Conservation (phyloP, 53 echinoderm and acorn worm genomes). For the Mesocentrotus franciscanus region DNA sequence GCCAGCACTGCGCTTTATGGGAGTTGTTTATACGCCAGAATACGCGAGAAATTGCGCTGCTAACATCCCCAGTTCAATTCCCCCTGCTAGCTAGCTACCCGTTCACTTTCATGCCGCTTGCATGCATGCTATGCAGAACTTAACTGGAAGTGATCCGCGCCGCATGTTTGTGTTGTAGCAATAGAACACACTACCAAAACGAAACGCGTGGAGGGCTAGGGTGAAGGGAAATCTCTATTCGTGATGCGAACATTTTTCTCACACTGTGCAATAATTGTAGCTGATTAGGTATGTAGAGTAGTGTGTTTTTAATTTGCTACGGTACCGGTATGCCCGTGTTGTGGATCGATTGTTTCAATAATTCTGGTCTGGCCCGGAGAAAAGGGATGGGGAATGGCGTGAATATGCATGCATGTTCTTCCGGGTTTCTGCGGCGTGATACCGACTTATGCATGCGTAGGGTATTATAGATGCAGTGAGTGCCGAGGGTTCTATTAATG, state of each 20-base stretch:
- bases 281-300: constrained; percentile 41
- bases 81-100: no score
- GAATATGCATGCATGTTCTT: not conserved
- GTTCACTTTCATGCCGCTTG: no score
- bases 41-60: no score
- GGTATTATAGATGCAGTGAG: no score
- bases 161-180: not conserved
- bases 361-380: not conserved
- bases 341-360: not conserved
- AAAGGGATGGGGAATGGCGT: not conserved
- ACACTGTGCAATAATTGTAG: constrained; percentile 15
- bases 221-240: not conserved
- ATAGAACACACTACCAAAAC: not conserved
- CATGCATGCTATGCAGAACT: not conserved
- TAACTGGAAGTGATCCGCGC: not conserved
- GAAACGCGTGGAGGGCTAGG: not conserved
- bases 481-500: no score
- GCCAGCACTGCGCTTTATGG: not conserved
- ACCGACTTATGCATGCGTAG: no score
- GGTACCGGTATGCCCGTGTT: not conserved
- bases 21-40: no score
- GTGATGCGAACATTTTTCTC: not conserved
- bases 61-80: no score
- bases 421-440: no score
- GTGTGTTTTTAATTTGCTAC: not conserved